Evolutionary conservation across 35 echinoderm and acorn worm genomes (phyloP).

Genomic region (Heliocidaris tuberculata): DNA sequence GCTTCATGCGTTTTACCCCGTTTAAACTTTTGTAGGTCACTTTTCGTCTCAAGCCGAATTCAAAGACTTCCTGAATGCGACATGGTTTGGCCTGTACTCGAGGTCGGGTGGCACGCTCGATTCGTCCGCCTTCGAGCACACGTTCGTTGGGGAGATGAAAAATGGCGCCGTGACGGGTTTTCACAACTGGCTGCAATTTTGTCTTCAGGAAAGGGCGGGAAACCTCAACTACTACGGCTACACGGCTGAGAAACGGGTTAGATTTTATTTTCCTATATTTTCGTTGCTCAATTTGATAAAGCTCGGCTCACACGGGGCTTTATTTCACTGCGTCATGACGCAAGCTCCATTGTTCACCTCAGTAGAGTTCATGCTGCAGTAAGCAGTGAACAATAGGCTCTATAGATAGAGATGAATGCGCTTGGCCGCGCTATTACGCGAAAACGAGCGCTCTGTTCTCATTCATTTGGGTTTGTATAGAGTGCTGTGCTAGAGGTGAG

Average conservation of each 20-base stretch:
- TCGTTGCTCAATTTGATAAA: too few relatives aligned
- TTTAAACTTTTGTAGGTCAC: constrained; percentile 18
- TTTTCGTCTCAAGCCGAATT: constrained; percentile 48
- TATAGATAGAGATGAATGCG: too few relatives aligned
- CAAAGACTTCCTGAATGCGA: constrained; percentile 40
- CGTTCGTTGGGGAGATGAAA: constrained; percentile 76
- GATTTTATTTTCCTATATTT: background rate
- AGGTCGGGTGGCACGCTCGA: constrained; percentile 24
- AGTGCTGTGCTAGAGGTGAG: too few relatives aligned
- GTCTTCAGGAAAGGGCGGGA: constrained; percentile 54
- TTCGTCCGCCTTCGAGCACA: constrained; percentile 71
- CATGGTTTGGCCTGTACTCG: constrained; percentile 64
- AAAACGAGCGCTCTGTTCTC: too few relatives aligned
- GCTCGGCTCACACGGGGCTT: too few relatives aligned
- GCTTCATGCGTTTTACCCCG: background rate
- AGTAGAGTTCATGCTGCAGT: too few relatives aligned
- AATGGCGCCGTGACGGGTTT: constrained; percentile 64
- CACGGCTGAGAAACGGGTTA: background rate
- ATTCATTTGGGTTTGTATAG: too few relatives aligned
- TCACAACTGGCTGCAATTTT: constrained; percentile 78
- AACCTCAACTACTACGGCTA: constrained; percentile 74
- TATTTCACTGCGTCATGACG: too few relatives aligned
- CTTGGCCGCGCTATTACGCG: too few relatives aligned
- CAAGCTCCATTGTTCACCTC: too few relatives aligned
- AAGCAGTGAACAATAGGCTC: too few relatives aligned